Percentiles rank a stretch among this genome's conserved stretches.
These are phyloP conservation scores for Pampus argenteus DNA, from an alignment of 2,797 vertebrate species.

Conservation along the genomic window DNA sequence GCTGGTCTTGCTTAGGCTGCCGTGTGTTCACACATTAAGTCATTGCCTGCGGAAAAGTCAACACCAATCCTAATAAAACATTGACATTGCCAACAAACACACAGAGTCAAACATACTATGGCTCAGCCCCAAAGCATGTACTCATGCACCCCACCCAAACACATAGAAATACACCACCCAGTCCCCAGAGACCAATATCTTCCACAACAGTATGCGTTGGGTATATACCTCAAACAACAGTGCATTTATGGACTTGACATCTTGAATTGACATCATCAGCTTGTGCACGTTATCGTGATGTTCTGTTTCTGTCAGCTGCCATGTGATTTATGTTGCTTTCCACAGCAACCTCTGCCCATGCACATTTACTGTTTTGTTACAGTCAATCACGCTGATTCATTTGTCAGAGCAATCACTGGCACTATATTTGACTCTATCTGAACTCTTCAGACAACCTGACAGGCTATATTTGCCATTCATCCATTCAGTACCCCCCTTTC, in stretches of 20 bases:
- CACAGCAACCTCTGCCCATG: slow-evolving; percentile 15
- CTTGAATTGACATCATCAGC: slow-evolving; percentile 35
- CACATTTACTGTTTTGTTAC: slow-evolving; percentile 10
- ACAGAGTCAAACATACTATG: slow-evolving; percentile 37
- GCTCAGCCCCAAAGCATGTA: slow-evolving; percentile 37
- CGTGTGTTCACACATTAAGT: slow-evolving; percentile 35
- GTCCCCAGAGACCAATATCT: slow-evolving; percentile 49
- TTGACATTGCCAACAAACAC: slow-evolving; percentile 39
- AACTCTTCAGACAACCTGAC: slow-evolving; percentile 12
- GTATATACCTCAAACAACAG: slow-evolving; percentile 28
- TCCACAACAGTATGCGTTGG: slow-evolving; percentile 21
- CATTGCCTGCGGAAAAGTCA: slow-evolving; percentile 42
- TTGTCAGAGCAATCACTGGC: slow-evolving; percentile 20
- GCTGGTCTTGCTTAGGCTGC: slow-evolving; percentile 27
- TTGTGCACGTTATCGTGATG: slow-evolving; percentile 8
- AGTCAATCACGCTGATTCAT: slow-evolving; percentile 27
- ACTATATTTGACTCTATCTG: slow-evolving; percentile 28
- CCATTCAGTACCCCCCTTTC: not conserved
- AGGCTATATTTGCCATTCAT: slow-evolving; percentile 22
- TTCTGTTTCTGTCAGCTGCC: slow-evolving; percentile 11
- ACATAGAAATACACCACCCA: slow-evolving; percentile 57
- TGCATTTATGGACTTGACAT: slow-evolving; percentile 43
- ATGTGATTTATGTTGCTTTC: slow-evolving; percentile 14
- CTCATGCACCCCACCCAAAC: slow-evolving; percentile 62
- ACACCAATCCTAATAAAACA: slow-evolving; percentile 44